phyloP scores from a whole-genome alignment of 2,113 vertebrate genomes.

The Pedionomus torquatus region DNA sequence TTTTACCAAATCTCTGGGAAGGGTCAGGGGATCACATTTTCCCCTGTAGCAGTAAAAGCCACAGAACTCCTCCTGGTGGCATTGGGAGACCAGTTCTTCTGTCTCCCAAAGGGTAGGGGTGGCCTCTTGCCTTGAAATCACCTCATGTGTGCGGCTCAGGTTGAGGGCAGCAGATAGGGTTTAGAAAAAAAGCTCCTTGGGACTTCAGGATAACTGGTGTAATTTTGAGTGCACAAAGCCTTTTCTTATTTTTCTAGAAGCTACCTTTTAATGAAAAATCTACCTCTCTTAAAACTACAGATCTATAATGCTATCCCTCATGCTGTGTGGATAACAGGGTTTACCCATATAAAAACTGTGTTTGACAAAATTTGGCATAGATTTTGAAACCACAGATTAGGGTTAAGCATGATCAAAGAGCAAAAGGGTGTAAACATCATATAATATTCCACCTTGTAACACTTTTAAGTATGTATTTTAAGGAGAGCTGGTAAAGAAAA shows the following conservation, averaged over 20 bases:
- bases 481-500: neutral
- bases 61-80: conserved; percentile 42
- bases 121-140: neutral
- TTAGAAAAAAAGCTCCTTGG: neutral
- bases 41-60: conserved; percentile 11
- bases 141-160: neutral
- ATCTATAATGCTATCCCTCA: neutral
- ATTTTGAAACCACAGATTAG: neutral
- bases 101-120: neutral
- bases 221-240: neutral
- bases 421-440: neutral
- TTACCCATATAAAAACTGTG: neutral
- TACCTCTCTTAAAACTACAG: neutral
- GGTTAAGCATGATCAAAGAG: neutral
- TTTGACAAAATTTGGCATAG: neutral
- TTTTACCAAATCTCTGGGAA: conserved; percentile 2
- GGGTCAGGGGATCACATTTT: conserved; percentile 12
- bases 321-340: neutral
- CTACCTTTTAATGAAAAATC: neutral
- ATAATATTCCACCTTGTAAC: neutral
- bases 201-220: neutral
- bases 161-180: neutral
- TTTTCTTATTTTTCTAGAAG: neutral
- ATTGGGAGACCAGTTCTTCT: neutral
- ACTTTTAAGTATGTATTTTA: neutral